phyloP scores from a whole-genome alignment of 64 coral and sea anemone genomes.

The Acropora yongei region DNA sequence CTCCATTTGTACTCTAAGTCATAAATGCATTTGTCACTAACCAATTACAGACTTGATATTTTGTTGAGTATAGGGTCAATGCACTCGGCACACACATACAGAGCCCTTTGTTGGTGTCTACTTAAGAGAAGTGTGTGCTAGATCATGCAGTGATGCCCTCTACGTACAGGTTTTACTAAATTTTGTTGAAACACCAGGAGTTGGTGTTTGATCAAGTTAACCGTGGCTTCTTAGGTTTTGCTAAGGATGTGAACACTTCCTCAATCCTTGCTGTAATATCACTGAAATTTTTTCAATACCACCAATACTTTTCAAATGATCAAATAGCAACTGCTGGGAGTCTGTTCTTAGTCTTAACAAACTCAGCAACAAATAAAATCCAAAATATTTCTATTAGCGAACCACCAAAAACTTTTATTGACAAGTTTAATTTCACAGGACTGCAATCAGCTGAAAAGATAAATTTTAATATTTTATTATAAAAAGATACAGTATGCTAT shows the following conservation, averaged over 20 bases:
- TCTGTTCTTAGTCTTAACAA: neutral
- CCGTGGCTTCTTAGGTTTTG: neutral
- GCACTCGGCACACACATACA: neutral
- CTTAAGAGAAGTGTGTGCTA: neutral
- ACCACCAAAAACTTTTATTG: neutral
- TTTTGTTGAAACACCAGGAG: neutral
- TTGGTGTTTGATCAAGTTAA: neutral
- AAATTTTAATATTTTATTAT: neutral
- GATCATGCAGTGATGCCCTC: neutral
- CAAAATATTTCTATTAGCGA: neutral
- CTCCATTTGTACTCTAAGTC: conserved; percentile 1
- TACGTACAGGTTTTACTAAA: neutral
- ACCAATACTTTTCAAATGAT: neutral
- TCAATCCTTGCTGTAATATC: neutral
- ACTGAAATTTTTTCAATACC: neutral
- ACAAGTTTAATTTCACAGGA: neutral
- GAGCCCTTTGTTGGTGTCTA: neutral
- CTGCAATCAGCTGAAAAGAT: neutral
- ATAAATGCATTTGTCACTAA: neutral
- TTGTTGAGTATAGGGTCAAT: neutral
- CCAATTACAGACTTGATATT: neutral
- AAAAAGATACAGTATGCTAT: neutral
- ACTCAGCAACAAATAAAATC: too few species aligned
- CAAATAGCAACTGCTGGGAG: neutral
- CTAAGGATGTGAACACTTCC: neutral